Base-by-base conservation (phyloP, 2,113 vertebrate genomes). In the Pituophis catenifer region DNA sequence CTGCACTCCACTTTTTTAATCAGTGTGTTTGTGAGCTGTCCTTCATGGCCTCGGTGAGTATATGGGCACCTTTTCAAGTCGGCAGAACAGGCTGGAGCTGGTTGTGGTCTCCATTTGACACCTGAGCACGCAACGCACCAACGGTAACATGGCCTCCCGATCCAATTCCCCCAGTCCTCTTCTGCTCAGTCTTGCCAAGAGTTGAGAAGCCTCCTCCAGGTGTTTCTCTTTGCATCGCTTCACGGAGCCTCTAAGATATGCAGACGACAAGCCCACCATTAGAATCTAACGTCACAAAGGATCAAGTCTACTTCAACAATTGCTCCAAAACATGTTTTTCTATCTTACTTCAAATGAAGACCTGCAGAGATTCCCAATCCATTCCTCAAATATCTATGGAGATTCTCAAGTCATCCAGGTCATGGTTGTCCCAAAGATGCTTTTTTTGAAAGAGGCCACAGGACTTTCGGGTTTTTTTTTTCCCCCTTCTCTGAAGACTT, bases 41-140 rank as follows among this genome's bases (percentile, higher is more conserved):
- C 3, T 65, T 9, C 3, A 29, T 24, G 59, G 5, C 33, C 33
- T 10, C 11, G 3, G 0, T 21, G 15, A 26, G 7, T 0, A 0
- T 33, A 93, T 94, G 33, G 33, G 0, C 75, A 99, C 99, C 98
- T 98, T 98, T 93, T 99, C 98, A 91, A 99, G 97, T 93, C 98
- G 99, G n/a, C 98, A 98, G 94, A 98, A 98, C 85, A 97, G 97
- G 81, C 97, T 97, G 95, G 98, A 98, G 96, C 97, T 98, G 95
- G 90, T 81, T 6, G 96, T 96, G 53, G 97, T 96, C 91, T 98
- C 98, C 94, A 98, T 93, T 94, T 99, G 99, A 93, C 98, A 96
- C 93, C 97, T 96, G 93, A 99, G 85, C n/a, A 99, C 75, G 1
- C 98, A 97, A 90, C 95, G 96, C 86, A 98, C 96, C 0, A 99